Evolutionary conservation across 2,113 vertebrate species (phyloP), one percentile per base, ranked within the genome.

Genomic region (Percopsis transmontana): DNA sequence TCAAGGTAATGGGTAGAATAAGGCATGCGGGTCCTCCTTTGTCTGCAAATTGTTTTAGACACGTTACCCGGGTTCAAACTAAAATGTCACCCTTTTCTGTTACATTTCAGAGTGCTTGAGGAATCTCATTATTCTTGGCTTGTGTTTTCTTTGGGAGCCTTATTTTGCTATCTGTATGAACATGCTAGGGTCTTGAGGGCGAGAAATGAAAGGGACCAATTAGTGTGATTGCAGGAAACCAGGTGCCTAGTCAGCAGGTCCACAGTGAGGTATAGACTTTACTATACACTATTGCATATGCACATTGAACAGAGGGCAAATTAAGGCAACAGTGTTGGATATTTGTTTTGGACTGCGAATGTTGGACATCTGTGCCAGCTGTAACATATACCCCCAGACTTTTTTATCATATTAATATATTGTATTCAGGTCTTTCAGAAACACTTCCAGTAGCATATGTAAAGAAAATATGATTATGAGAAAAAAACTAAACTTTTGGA

Each of bases 81-180:
- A 74, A 93, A 93, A 92, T 93, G 91, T 91, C 91, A 93, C 87
- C 77, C 69, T 89, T 91, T 93, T 91, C 89, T 85, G 87, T 90
- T 91, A 85, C 84, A 87, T 91, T 88, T 88, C 88, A 82, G 67
- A 76, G 71, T 81, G 81, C 85, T 89, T 89, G 86, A 79, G 54
- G 80, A 91, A 87, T 89, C 92, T 92, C 92, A 92, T 93, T 93
- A 93, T 88, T 91, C 87, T 80, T 81, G 74, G 86, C 81, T 76
- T 82, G 83, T 92, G 89, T 92, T 91, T 92, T 90, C 86, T 86
- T 88, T 81, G 77, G 79, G 69, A 81, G 79, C 76, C 83, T 91
- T 91, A 92, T 92, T 92, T 92, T 91, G 77, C 85, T 83, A 90
- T 90, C 86, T 90, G 90, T 90, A 79, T 72, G 88, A 92, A 92